phyloP scores from a whole-genome alignment of 53 echinoderm and acorn worm species.

The Paracentrotus lividus region DNA sequence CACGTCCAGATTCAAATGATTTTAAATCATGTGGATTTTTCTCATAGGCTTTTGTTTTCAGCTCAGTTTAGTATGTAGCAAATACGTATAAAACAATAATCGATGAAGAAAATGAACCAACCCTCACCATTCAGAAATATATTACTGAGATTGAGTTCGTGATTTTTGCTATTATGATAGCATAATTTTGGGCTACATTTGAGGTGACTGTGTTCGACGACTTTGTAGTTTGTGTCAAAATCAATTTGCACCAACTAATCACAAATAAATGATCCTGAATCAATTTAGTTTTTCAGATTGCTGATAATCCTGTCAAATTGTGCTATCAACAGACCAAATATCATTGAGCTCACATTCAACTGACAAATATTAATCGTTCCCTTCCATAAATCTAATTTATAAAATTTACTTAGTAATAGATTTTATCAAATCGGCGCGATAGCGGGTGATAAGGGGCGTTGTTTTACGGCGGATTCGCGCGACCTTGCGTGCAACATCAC shows the following conservation, averaged over 20 bases:
- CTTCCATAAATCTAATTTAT: not conserved
- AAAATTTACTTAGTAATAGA: slow-evolving; percentile 25
- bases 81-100: too few relatives aligned
- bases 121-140: not conserved
- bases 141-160: not conserved
- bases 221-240: not conserved
- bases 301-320: not conserved
- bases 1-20: too few relatives aligned
- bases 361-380: slow-evolving; percentile 31
- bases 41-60: too few relatives aligned
- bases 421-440: slow-evolving; percentile 28
- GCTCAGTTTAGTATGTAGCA: too few relatives aligned
- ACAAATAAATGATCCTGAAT: not conserved
- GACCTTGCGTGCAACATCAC: slow-evolving; percentile 22
- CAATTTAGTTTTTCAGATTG: not conserved
- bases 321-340: not conserved
- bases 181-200: not conserved
- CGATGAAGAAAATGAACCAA: too few relatives aligned
- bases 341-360: slow-evolving; percentile 45
- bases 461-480: not conserved
- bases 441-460: slow-evolving; percentile 59
- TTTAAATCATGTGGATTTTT: too few relatives aligned
- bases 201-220: not conserved
- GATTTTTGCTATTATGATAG: too few relatives aligned
- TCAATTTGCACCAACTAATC: not conserved